These are phyloP conservation scores for Scaptodrosophila lebanonensis DNA, from an alignment of 1,140 invertebrate species.

Conservation along the genomic window DNA sequence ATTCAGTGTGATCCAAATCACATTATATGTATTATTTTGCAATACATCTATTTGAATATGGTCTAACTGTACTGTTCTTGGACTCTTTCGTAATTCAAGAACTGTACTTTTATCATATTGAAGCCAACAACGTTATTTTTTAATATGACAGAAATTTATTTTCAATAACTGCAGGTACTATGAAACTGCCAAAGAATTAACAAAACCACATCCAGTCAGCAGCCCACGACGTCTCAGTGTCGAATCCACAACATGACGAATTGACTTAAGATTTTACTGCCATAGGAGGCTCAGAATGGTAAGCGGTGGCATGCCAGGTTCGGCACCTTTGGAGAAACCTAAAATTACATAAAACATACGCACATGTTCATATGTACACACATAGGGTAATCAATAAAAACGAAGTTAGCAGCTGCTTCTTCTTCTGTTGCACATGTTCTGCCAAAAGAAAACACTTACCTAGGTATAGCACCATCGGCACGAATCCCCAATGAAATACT, in stretches of 20 bases:
- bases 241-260: background rate
- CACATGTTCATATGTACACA: background rate
- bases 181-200: conserved; percentile 38
- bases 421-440: conserved; percentile 31
- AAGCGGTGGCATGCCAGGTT: conserved; percentile 81
- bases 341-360: conserved; percentile 12
- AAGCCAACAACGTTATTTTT: background rate
- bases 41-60: too few species aligned
- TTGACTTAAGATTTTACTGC: conserved; percentile 78
- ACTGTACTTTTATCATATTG: too few species aligned
- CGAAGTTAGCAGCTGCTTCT: conserved; percentile 17
- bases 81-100: too few species aligned
- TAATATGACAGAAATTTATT: conserved; percentile 59
- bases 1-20: too few species aligned
- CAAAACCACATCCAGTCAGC: conserved; percentile 15
- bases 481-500: conserved; percentile 84
- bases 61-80: too few species aligned
- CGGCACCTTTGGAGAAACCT: conserved; percentile 82
- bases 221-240: background rate
- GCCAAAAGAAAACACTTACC: conserved; percentile 78
- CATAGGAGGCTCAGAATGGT: conserved; percentile 79
- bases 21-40: too few species aligned
- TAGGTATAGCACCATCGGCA: conserved; percentile 83
- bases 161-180: conserved; percentile 40
- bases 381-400: conserved; percentile 12